Evolutionary conservation across 1,140 invertebrate genomes (phyloP).

Genomic region (Agrilus planipennis): DNA sequence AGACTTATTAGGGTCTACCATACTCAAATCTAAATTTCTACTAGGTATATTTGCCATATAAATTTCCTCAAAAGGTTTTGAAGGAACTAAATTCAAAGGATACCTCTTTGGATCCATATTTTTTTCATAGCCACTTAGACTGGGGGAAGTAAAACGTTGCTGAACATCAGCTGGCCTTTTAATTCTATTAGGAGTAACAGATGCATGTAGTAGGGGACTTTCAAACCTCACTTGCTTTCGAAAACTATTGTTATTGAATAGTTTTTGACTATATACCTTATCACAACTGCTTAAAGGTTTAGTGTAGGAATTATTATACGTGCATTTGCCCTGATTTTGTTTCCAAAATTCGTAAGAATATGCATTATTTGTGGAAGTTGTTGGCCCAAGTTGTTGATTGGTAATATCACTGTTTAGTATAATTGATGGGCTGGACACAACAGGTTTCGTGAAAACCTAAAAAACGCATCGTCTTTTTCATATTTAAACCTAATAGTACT

Average conservation of each 20-base stretch:
- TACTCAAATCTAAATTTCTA: constrained; percentile 28
- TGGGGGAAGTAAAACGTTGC: no score
- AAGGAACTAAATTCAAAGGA: no score
- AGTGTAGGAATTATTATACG: no score
- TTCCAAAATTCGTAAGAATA: constrained; percentile 22
- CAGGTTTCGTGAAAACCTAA: constrained; percentile 5
- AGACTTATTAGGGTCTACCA: constrained; percentile 28
- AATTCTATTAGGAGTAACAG: no score
- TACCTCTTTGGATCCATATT: no score
- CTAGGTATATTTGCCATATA: constrained; percentile 31
- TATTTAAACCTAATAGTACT: not conserved
- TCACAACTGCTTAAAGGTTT: no score
- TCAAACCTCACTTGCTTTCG: constrained; percentile 15
- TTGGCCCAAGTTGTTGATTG: constrained; percentile 4
- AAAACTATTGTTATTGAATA: not conserved
- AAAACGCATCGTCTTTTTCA: no score
- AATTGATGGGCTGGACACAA: constrained; percentile 18
- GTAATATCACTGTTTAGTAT: constrained; percentile 22
- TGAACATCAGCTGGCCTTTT: no score
- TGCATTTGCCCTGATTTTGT: no score
- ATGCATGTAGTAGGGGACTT: no score
- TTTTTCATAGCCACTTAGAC: no score
- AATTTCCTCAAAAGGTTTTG: constrained; percentile 24
- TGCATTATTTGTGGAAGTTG: constrained; percentile 12
- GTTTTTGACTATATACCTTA: constrained; percentile 4